phyloP scores from a whole-genome alignment of 2,888 invertebrate genomes.

The Branchinecta sandiegonensis region DNA sequence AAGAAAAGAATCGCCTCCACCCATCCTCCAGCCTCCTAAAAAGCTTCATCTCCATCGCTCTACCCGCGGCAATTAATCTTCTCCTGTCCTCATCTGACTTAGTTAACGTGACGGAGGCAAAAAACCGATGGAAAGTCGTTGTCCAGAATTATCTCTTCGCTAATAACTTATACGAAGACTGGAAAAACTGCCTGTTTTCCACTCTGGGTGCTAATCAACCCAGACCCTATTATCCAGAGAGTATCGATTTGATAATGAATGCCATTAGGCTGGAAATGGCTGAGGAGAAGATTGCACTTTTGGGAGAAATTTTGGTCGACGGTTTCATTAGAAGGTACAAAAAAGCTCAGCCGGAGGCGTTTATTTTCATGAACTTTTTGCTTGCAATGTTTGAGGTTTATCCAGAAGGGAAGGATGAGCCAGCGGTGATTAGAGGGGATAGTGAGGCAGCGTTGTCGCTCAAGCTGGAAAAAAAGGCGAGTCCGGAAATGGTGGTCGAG shows the following conservation, averaged over 20 bases:
- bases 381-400: background rate
- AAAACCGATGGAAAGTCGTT: background rate
- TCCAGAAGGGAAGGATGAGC: slow-evolving; percentile 1
- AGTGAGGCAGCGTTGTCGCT: background rate
- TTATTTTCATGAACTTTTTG: background rate
- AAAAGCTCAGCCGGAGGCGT: slow-evolving; percentile 6
- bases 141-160: background rate
- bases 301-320: background rate
- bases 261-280: background rate
- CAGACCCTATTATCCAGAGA: background rate
- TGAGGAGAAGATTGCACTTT: background rate
- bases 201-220: background rate
- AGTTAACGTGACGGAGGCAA: background rate
- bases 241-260: background rate
- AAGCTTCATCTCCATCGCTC: background rate
- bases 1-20: background rate
- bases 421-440: background rate
- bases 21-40: background rate
- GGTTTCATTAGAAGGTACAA: slow-evolving; percentile 4
- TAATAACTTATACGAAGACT: slow-evolving; percentile 3
- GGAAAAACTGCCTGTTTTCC: slow-evolving; percentile 10
- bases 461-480: background rate
- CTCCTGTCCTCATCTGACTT: background rate
- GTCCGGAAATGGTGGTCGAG: background rate
- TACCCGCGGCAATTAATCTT: background rate